Percentiles rank a stretch among this genome's conserved stretches.
Conservation (phyloP, 2,888 invertebrate species). For the Torymus auratus region DNA sequence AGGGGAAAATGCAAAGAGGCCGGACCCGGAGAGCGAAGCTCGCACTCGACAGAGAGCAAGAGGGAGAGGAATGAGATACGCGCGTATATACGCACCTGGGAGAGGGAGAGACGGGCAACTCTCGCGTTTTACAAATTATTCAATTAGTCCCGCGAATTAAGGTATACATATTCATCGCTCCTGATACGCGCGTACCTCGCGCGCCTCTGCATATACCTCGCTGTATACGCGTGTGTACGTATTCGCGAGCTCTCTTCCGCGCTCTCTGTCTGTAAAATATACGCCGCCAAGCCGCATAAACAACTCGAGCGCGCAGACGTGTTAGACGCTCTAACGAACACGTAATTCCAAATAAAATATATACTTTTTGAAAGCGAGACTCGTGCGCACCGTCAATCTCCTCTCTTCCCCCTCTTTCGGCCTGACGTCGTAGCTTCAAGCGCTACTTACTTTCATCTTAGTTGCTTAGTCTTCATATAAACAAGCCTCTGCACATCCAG, state of each 20-base stretch:
- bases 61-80: constrained; percentile 60
- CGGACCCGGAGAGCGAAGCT: constrained; percentile 12
- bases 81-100: constrained; percentile 60
- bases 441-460: constrained; percentile 25
- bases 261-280: constrained; percentile 61
- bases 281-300: constrained; percentile 71
- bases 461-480: background rate
- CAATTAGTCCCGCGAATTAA: constrained; percentile 77
- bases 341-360: constrained; percentile 58
- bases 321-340: constrained; percentile 74
- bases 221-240: constrained; percentile 56
- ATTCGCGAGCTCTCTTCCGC: no score
- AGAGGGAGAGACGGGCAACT: no score
- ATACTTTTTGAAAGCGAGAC: constrained; percentile 44
- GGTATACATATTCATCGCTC: constrained; percentile 76
- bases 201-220: background rate
- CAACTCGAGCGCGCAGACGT: constrained; percentile 68
- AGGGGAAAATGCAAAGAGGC: constrained; percentile 69
- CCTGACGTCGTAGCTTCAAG: constrained; percentile 54
- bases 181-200: constrained; percentile 64
- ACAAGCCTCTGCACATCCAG: background rate
- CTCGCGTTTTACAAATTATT: constrained; percentile 76
- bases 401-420: constrained; percentile 49
- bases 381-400: no score
- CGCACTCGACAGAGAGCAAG: background rate